Conservation (phyloP, 2,888 invertebrate genomes). For the Coronaproctus castanopsis region DNA sequence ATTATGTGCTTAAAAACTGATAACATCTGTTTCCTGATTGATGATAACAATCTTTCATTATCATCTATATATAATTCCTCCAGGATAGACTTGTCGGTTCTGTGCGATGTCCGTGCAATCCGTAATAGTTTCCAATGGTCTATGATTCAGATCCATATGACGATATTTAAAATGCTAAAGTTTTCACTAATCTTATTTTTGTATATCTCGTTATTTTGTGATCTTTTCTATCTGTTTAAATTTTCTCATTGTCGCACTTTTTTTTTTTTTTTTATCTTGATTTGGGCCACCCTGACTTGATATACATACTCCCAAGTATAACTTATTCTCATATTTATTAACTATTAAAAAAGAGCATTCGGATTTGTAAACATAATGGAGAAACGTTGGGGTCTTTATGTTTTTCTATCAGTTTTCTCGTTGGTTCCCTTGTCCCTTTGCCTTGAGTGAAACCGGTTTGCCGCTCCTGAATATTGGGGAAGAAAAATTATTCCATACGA, state of each 20-base stretch:
- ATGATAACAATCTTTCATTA: not conserved
- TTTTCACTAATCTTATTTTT: not conserved
- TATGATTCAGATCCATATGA: not conserved
- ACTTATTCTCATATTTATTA: too few relatives aligned
- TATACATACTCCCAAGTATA: too few relatives aligned
- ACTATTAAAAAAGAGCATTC: too few relatives aligned
- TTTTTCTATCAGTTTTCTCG: not conserved
- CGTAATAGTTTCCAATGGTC: not conserved
- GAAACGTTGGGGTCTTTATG: not conserved
- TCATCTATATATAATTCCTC: not conserved
- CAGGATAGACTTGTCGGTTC: not conserved
- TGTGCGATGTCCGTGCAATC: not conserved
- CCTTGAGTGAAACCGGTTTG: not conserved
- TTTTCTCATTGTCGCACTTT: not conserved
- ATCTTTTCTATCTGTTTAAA: too few relatives aligned
- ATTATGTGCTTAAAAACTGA: too few relatives aligned
- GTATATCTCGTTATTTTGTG: not conserved
- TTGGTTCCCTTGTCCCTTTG: not conserved
- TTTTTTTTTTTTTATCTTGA: not conserved
- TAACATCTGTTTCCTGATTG: not conserved
- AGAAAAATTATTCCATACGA: not conserved
- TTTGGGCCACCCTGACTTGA: not conserved
- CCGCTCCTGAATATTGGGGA: not conserved
- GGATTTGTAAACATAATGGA: too few relatives aligned
- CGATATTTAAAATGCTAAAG: not conserved